phyloP scores from a whole-genome alignment of 2,113 vertebrate species.

The Carettochelys insculpta region DNA sequence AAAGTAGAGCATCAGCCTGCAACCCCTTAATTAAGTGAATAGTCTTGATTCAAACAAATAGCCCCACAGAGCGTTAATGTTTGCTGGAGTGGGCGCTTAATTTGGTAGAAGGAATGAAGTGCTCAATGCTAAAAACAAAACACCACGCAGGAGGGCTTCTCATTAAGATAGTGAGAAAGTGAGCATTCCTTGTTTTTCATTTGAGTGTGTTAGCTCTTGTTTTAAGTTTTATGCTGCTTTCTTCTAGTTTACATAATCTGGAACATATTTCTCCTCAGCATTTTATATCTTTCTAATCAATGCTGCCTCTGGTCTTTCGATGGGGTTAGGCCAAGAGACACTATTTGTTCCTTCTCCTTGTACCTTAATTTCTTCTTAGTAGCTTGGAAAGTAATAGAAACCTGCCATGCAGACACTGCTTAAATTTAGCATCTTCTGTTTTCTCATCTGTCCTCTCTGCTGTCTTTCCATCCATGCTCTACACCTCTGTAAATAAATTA shows the following conservation, averaged over 20 bases:
- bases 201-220: background rate
- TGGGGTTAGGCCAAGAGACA: background rate
- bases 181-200: background rate
- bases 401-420: background rate
- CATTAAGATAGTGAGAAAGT: background rate
- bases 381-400: background rate
- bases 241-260: background rate
- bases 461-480: background rate
- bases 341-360: background rate
- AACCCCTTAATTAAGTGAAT: background rate
- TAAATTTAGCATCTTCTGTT: background rate
- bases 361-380: background rate
- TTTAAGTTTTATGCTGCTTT: background rate
- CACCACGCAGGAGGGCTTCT: background rate
- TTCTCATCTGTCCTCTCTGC: background rate
- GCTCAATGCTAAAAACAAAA: background rate
- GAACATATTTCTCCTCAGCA: background rate
- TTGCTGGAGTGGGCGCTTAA: background rate
- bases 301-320: background rate
- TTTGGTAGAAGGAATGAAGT: background rate
- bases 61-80: background rate
- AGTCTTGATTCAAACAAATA: rapidly evolving
- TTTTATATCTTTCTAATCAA: background rate
- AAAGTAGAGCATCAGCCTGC: rapidly evolving
- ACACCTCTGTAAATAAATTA: background rate